Conservation (phyloP, 2,113 vertebrate genomes). For the Lipotes vexillifer region DNA sequence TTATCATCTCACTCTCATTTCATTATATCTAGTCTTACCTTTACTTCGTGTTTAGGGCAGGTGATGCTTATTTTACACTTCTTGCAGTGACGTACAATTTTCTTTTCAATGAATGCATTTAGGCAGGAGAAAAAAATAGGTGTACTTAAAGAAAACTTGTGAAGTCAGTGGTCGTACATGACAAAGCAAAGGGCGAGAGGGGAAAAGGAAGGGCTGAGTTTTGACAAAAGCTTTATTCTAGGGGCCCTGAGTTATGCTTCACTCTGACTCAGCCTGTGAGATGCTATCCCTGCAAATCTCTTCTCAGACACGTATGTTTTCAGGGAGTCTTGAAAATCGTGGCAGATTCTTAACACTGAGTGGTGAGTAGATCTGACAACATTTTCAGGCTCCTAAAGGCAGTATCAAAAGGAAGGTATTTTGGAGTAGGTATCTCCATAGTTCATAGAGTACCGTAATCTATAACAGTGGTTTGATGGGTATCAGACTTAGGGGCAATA, state of each 20-base stretch:
- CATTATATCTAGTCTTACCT: not conserved
- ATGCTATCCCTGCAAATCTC: not conserved
- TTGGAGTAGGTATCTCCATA: rapidly evolving
- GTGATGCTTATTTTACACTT: not conserved
- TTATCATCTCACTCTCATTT: not conserved
- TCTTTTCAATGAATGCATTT: not conserved
- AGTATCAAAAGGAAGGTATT: not conserved
- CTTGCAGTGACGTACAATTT: not conserved
- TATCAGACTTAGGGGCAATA: not conserved
- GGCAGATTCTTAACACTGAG: not conserved
- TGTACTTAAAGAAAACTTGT: not conserved
- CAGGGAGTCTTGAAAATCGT: not conserved
- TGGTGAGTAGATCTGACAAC: not conserved
- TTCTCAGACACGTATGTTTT: not conserved
- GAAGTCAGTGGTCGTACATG: not conserved
- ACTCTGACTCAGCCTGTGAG: not conserved
- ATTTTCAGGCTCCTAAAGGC: not conserved
- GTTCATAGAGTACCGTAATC: not conserved
- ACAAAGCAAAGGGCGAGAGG: not conserved
- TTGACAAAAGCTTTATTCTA: not conserved
- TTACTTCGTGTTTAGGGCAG: not conserved
- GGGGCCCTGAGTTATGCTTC: not conserved
- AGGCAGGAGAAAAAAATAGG: not conserved
- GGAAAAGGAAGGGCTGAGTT: not conserved
- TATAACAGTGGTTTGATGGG: not conserved